Conservation (phyloP, 1,140 invertebrate species). For the Dreissena rostriformis region DNA sequence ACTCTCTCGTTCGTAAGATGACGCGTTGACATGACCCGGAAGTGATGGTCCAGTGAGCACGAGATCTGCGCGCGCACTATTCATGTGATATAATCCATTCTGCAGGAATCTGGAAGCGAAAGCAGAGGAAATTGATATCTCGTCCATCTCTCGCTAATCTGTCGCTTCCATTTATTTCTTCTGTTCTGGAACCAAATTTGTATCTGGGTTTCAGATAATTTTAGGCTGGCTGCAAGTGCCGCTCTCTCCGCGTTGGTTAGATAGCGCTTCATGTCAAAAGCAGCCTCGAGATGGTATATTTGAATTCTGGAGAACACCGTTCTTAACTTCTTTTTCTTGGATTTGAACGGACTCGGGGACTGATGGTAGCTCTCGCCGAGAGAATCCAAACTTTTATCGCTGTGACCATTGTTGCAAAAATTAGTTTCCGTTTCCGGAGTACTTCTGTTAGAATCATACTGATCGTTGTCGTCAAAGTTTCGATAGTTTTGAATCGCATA, state of each 20-base stretch:
- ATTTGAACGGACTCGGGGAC: slow-evolving; percentile 41
- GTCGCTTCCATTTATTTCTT: slow-evolving; percentile 99
- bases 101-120: slow-evolving; percentile 33
- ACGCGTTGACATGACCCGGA: no score
- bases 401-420: not conserved
- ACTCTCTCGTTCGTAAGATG: no score
- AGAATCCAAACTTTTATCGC: slow-evolving; percentile 50
- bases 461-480: not conserved
- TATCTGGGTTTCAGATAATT: slow-evolving; percentile 95
- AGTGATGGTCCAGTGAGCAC: no score
- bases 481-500: not conserved
- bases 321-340: slow-evolving; percentile 84
- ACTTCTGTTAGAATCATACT: not conserved
- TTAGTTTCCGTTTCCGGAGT: no score
- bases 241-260: slow-evolving; percentile 97
- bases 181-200: slow-evolving; percentile 87
- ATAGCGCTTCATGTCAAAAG: slow-evolving; percentile 99
- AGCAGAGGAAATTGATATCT: slow-evolving; percentile 42
- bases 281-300: slow-evolving; percentile 97
- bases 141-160: slow-evolving; percentile 83
- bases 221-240: slow-evolving; percentile 95
- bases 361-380: slow-evolving; percentile 38
- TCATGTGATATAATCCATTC: no score
- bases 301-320: slow-evolving; percentile 99
- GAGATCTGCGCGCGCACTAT: no score